These are phyloP conservation scores for Mythimna lalbum DNA, from an alignment of 2,888 invertebrate species.

Conservation along the genomic window DNA sequence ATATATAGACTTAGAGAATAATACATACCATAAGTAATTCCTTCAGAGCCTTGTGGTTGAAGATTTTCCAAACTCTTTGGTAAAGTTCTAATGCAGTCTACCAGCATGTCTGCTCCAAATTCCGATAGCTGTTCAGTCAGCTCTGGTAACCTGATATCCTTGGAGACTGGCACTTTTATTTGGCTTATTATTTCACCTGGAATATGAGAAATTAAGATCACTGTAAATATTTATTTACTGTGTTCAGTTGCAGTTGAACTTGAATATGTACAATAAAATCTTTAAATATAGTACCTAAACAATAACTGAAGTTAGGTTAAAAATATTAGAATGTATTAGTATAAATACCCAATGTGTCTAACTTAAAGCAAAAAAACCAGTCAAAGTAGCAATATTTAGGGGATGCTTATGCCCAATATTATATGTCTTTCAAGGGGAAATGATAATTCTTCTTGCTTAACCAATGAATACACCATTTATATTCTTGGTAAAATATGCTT, in stretches of 20 bases:
- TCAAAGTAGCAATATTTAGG: not conserved
- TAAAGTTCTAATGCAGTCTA: conserved; percentile 91
- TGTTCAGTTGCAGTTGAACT: no score
- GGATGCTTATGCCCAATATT: not conserved
- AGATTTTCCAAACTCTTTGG: conserved; percentile 91
- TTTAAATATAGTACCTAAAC: not conserved
- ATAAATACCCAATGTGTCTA: not conserved
- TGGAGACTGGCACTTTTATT: conserved; percentile 87
- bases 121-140: conserved; percentile 92
- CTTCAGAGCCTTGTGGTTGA: conserved; percentile 90
- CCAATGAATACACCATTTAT: not conserved
- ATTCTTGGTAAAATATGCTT: conserved; percentile 66
- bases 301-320: not conserved
- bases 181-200: conserved; percentile 92
- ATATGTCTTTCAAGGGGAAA: not conserved
- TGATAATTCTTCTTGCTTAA: not conserved
- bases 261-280: not conserved
- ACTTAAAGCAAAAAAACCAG: not conserved
- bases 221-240: no score
- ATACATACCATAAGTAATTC: conserved; percentile 93
- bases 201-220: conserved; percentile 58
- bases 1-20: not conserved
- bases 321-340: no score
- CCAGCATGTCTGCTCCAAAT: conserved; percentile 93
- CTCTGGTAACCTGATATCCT: conserved; percentile 92